Evolutionary conservation across 1,140 invertebrate genomes (phyloP), one percentile per base, ranked within the genome.

Genomic region (Asobara japonica): DNA sequence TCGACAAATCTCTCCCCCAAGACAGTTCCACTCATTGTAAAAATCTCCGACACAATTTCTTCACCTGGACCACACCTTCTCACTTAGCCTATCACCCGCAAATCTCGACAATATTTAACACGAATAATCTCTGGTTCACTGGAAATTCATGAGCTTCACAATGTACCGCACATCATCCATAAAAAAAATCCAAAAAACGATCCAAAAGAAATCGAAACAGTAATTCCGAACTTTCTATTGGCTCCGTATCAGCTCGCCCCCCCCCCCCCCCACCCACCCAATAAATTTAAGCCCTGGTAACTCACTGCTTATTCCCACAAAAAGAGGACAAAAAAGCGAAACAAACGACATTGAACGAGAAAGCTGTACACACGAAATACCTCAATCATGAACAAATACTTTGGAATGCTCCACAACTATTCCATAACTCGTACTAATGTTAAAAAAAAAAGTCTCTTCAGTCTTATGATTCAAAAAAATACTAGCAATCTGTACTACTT

Each of bases 381-480:
- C 18, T 22, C 51, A 56, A 45, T 45, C 16, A 45, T 45, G 22
- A 56, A 22, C 22, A 56, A 10, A 56, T 56, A 56, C 51, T 56
- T 56, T 56, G 51, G 51, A 56, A 56, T 56, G 51, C 2, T 22
- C 22, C 16, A 56, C 22, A 56, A 56, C 51, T 56, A 10, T 27
- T 56, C 51, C 18, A 25, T 27, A 25, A 5, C 18, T 56, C 18
- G n/a, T 25, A 0, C 25, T 56, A 56, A 56, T 56, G 1, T 25
- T 25, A 51, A 70, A 70, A 62, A 65, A 0, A 45, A 38, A 65
- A 67, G 60, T 8, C 60, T 70, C 56, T 56, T 75, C 74, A 75
- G 74, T 75, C 74, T 75, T 73, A 71, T 75, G 71, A 56, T 69
- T 70, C 62, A 69, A 62, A 72, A n/a, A 72, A 74, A 75, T 69